Conservation (phyloP, 2,113 vertebrate species). For the Myanophis thanlyinensis region DNA sequence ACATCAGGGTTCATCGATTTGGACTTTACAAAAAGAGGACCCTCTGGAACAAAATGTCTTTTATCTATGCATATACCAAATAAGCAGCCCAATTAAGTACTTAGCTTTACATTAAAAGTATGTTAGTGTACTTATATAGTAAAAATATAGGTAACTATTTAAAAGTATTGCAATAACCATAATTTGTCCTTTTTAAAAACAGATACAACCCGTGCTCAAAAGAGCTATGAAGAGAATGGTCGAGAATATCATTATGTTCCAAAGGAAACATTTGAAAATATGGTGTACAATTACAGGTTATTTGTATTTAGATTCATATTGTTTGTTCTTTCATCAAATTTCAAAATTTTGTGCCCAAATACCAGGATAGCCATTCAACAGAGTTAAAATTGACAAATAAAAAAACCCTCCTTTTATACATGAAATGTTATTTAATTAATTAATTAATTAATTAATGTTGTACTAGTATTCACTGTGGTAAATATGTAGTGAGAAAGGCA, state of each 20-base stretch:
- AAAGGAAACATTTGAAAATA: constrained; percentile 87
- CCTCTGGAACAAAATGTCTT: not conserved
- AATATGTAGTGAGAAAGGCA: not conserved
- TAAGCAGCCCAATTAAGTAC: not conserved
- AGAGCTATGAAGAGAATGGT: constrained; percentile 86
- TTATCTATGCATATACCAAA: not conserved
- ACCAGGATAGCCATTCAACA: not conserved
- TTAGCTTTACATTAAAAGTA: not conserved
- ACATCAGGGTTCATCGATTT: not conserved
- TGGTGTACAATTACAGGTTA: constrained; percentile 88
- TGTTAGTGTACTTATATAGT: too few relatives aligned
- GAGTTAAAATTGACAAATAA: not conserved
- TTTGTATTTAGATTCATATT: not conserved
- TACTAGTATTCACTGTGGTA: not conserved
- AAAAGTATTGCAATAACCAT: not conserved
- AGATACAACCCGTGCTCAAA: constrained; percentile 90
- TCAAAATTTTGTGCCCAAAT: not conserved
- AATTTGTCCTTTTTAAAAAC: constrained; percentile 16
- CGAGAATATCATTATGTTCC: constrained; percentile 93
- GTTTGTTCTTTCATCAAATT: constrained; percentile 5
- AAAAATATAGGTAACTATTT: too few relatives aligned
- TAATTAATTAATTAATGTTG: not conserved
- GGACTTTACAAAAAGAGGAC: not conserved
- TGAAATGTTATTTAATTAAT: not conserved
- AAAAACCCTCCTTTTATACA: not conserved